Evolutionary conservation across 1,140 invertebrate genomes (phyloP).

Genomic region (Zaprionus lachaisei): DNA sequence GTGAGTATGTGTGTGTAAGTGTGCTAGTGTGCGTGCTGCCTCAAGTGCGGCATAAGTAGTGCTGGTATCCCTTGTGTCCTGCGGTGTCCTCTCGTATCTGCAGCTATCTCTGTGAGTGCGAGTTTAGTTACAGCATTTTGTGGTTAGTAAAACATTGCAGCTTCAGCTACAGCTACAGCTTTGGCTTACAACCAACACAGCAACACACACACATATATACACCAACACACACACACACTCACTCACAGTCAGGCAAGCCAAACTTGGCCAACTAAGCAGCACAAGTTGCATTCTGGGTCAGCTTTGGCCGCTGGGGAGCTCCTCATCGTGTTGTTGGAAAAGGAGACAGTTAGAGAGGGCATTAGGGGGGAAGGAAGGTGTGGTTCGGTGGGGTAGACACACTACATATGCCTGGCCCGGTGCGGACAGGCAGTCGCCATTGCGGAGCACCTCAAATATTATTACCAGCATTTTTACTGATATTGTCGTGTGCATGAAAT

Average conservation of each 20-base stretch:
- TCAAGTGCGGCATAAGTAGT: constrained; percentile 71
- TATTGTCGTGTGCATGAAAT: constrained; percentile 67
- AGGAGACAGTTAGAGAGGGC: background rate
- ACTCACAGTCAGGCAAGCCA: constrained; percentile 8
- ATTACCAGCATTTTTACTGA: constrained; percentile 76
- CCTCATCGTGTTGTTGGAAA: constrained; percentile 33
- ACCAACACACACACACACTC: constrained; percentile 6
- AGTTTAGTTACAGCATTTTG: constrained; percentile 79
- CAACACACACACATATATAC: background rate
- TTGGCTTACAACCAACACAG: constrained; percentile 30
- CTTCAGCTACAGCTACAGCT: constrained; percentile 43
- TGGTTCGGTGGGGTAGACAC: constrained; percentile 10
- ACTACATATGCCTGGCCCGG: constrained; percentile 36
- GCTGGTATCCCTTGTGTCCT: constrained; percentile 51
- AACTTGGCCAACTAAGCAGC: constrained; percentile 58
- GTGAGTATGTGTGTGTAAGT: constrained; percentile 20
- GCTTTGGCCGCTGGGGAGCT: constrained; percentile 52
- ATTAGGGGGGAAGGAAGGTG: background rate
- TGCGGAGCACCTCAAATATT: constrained; percentile 76
- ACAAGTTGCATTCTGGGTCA: constrained; percentile 80
- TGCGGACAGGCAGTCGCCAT: constrained; percentile 38
- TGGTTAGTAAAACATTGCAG: constrained; percentile 79
- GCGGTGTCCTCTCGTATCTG: constrained; percentile 16
- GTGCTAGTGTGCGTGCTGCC: constrained; percentile 47
- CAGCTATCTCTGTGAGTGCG: constrained; percentile 38